Evolutionary conservation across 2,113 vertebrate species (phyloP).

Genomic region (Odocoileus hemionus): DNA sequence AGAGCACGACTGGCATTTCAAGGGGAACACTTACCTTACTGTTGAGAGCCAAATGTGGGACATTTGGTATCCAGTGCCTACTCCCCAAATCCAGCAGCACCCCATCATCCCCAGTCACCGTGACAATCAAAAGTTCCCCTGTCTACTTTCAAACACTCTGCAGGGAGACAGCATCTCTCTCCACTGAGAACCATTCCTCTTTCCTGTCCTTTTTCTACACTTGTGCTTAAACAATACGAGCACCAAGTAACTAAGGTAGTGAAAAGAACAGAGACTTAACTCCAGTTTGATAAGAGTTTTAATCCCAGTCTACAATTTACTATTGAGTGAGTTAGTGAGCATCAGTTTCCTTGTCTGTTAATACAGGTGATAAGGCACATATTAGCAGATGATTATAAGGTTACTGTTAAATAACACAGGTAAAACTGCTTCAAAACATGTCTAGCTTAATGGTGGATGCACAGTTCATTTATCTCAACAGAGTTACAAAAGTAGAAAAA

Average conservation of each 20-base stretch:
- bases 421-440: background rate
- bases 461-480: background rate
- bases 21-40: background rate
- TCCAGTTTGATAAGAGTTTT: background rate
- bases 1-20: background rate
- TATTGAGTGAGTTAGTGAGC: background rate
- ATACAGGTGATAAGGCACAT: background rate
- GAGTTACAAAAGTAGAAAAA: background rate
- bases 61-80: background rate
- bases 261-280: background rate
- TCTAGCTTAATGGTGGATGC: background rate
- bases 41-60: background rate
- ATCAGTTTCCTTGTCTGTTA: background rate
- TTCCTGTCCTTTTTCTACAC: background rate
- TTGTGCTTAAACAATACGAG: background rate
- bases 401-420: background rate
- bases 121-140: background rate
- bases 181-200: background rate
- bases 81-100: background rate
- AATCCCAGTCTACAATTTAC: background rate
- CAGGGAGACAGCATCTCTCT: background rate
- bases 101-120: background rate
- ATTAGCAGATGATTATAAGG: background rate
- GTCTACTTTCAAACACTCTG: background rate
- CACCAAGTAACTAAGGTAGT: background rate